Base-by-base conservation (phyloP, 2,888 invertebrate genomes). In the Lypha dubia region DNA sequence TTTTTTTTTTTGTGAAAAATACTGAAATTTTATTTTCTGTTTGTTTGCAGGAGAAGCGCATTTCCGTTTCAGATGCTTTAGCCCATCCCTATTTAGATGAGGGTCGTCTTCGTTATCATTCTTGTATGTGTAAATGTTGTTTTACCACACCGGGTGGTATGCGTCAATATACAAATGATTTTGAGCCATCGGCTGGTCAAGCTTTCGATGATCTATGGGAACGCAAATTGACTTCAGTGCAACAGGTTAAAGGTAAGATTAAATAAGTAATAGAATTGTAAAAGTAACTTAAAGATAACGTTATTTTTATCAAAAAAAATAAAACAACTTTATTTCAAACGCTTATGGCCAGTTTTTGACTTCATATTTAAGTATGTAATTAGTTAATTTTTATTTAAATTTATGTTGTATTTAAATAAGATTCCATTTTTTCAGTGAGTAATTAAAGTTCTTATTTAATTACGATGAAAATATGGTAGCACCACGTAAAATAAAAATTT, bases 111-210 rank as follows among this genome's bases (percentile, higher is more conserved):
- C 95, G 99, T 90, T 99, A 99, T 94, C 99, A 99, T 93, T 99
- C 99, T 86, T 99, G 99, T 93, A 99, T 99, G 99, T 99, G 99
- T 94, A 97, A 97, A 92, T 99, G 99, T 91, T 99, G 99, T 93
- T 97, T 96, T 93, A 96, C 96, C 79, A 95, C 95, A 86, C 94
- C 94, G 82, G 94, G 95, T 79, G 95, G 95, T 67, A 95, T 96
- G 94, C 94, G 98, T 80, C 98, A 98, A 93, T 98, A 98, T 93
- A 94, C 95, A 51, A 98, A 98, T 92, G 98, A 98, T 93, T 97
- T 98, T 89, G 99, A 99, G 93, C 98, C 98, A 38, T 95, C 95
- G 87, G 97, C 99, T 86, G 95, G 96, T 83, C 96, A 96, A 91
- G 95, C 97, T 79, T 99, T 99, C 93, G 98, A 98, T 93, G 98